phyloP scores from a whole-genome alignment of 2,888 invertebrate genomes.

The Margaritifera margaritifera region DNA sequence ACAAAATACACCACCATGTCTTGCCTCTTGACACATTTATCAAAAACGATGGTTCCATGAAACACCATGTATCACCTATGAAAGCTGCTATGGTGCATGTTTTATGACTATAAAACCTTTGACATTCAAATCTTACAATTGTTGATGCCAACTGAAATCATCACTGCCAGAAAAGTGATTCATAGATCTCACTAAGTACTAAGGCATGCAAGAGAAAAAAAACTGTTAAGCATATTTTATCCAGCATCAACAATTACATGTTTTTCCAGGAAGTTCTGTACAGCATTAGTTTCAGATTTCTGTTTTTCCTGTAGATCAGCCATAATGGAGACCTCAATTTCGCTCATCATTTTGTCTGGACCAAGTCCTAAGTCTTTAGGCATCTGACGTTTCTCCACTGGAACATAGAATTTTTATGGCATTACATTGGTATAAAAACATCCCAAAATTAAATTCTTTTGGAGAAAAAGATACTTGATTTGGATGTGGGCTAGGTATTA shows the following conservation, averaged over 20 bases:
- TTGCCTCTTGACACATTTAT: no score
- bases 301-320: slow-evolving; percentile 65
- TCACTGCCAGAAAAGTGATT: no score
- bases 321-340: slow-evolving; percentile 51
- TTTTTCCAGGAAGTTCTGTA: slow-evolving; percentile 40
- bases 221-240: not conserved
- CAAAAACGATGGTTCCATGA: no score
- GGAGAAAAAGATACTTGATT: no score
- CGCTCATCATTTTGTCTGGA: slow-evolving; percentile 42
- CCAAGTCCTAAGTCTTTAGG: not conserved
- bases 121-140: no score
- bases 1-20: no score
- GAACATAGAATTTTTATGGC: not conserved
- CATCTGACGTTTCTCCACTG: slow-evolving; percentile 49
- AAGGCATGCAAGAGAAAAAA: not conserved
- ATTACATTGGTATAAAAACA: not conserved
- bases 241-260: slow-evolving; percentile 31
- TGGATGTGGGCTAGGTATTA: no score
- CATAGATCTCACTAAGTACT: not conserved
- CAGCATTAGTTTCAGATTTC: slow-evolving; percentile 42
- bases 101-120: no score
- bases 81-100: no score
- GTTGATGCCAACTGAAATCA: no score
- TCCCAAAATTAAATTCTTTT: not conserved
- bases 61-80: no score